Evolutionary conservation across 2,113 vertebrate species (phyloP).

Genomic region (Bettongia penicillata): DNA sequence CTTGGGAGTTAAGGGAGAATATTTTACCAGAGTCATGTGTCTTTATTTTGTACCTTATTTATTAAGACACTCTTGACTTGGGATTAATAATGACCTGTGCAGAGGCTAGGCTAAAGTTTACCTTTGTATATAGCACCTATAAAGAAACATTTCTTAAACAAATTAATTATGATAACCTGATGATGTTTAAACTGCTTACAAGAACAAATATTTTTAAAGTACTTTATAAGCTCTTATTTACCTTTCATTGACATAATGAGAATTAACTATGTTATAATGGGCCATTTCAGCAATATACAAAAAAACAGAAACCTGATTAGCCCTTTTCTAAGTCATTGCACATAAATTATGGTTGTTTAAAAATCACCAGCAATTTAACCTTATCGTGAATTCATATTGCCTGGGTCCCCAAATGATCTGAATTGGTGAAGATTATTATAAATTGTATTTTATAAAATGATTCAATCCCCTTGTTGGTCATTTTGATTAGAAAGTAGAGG

Average conservation of each 20-base stretch:
- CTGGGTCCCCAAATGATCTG: neutral
- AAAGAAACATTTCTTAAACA: neutral
- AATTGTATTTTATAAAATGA: neutral
- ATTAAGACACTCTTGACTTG: neutral
- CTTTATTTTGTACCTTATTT: neutral
- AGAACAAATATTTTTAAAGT: neutral
- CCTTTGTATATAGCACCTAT: neutral
- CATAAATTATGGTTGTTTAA: neutral
- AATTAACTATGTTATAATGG: neutral
- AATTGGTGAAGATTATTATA: neutral
- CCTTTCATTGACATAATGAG: neutral
- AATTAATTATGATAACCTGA: neutral
- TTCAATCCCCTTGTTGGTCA: neutral
- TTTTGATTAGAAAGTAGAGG: neutral
- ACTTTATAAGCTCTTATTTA: neutral
- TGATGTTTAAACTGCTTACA: neutral
- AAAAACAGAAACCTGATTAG: neutral
- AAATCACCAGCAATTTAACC: neutral
- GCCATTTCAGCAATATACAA: neutral
- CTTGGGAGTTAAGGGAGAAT: neutral
- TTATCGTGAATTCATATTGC: neutral
- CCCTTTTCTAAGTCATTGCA: neutral
- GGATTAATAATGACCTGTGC: neutral
- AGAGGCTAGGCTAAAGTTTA: neutral
- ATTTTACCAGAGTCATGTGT: neutral